A percentile compares a stretch with the other conserved stretches of the same genome.
phyloP scores from a whole-genome alignment of 2,113 vertebrate genomes.

The Eolophus roseicapilla region DNA sequence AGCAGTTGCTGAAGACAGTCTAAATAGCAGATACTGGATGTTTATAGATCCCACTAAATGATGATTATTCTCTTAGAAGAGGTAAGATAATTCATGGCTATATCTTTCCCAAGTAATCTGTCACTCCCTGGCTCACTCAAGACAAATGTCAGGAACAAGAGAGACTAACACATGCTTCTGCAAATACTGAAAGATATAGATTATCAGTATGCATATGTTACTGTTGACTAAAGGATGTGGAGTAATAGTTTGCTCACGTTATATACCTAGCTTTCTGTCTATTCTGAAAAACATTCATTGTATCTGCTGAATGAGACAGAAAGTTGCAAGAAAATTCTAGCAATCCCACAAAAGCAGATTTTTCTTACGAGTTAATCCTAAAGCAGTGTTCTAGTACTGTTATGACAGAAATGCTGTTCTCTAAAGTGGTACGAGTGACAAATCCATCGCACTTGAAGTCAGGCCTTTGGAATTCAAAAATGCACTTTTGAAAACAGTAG shows the following conservation, averaged over 20 bases:
- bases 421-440: neutral
- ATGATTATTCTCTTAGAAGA: neutral
- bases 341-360: neutral
- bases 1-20: neutral
- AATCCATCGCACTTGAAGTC: neutral
- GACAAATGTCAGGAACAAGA: neutral
- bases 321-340: neutral
- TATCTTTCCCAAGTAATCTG: neutral
- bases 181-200: neutral
- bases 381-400: neutral
- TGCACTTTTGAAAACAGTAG: neutral
- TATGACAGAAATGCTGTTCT: neutral
- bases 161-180: neutral
- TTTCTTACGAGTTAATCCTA: neutral
- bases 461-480: neutral
- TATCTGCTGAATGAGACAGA: neutral
- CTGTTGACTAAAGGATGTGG: neutral
- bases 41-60: neutral
- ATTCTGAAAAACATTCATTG: neutral
- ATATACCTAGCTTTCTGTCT: neutral
- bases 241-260: neutral
- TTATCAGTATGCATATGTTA: neutral
- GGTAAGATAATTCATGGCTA: neutral
- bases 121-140: slow-evolving; percentile 2
- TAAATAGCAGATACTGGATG: neutral